These are phyloP conservation scores for Melieria crassipennis DNA, from an alignment of 2,888 invertebrate species.

Conservation along the genomic window DNA sequence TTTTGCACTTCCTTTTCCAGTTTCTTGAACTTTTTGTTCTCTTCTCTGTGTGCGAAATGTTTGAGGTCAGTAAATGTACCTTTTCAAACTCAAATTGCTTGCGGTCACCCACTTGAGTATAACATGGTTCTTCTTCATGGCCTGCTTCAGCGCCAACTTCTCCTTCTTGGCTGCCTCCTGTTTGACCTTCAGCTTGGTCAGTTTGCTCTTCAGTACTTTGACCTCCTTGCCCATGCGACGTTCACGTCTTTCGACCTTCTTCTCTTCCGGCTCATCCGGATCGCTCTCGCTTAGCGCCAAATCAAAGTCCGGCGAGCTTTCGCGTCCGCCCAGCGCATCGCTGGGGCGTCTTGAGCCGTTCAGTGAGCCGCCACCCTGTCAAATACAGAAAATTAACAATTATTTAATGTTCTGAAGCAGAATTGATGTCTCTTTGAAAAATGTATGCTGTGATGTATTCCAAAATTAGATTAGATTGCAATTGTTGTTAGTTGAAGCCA, in stretches of 20 bases:
- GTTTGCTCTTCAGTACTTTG: constrained; percentile 65
- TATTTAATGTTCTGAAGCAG: no score
- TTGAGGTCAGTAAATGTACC: no score
- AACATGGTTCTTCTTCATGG: constrained; percentile 83
- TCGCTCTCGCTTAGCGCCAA: constrained; percentile 72
- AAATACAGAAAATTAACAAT: neutral
- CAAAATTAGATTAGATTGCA: neutral
- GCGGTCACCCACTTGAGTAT: constrained; percentile 71
- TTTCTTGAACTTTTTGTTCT: constrained; percentile 83
- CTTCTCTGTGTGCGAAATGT: constrained; percentile 68
- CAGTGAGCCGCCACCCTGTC: constrained; percentile 55
- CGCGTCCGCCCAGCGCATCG: constrained; percentile 62
- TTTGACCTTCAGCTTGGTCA: constrained; percentile 72
- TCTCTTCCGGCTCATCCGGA: constrained; percentile 75
- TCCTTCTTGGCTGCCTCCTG: constrained; percentile 80
- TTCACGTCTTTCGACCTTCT: constrained; percentile 74
- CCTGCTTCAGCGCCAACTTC: constrained; percentile 78
- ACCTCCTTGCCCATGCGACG: constrained; percentile 70
- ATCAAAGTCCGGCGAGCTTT: constrained; percentile 73
- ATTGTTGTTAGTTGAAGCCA: neutral
- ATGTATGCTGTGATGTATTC: neutral
- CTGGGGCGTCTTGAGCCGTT: constrained; percentile 63
- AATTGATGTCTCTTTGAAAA: neutral
- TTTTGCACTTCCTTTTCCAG: constrained; percentile 90
- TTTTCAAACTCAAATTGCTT: no score